These are phyloP conservation scores for Dryadula phaetusa DNA, from an alignment of 2,888 invertebrate genomes.

Conservation along the genomic window DNA sequence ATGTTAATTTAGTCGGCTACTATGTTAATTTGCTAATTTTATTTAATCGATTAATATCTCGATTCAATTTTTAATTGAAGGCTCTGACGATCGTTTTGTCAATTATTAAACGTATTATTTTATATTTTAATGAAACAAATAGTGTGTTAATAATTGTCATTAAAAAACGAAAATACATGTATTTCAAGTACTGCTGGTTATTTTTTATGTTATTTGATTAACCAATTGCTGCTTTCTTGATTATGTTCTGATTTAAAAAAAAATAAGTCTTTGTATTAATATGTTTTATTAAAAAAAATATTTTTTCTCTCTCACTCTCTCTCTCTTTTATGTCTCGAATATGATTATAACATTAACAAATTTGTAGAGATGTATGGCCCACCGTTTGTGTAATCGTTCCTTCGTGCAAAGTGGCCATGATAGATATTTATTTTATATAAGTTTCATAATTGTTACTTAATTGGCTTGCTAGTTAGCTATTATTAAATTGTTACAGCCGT, in stretches of 20 bases:
- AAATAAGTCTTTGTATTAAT: neutral
- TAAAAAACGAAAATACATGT: neutral
- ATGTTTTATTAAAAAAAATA: neutral
- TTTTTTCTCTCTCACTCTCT: neutral
- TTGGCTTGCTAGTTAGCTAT: conserved; percentile 3
- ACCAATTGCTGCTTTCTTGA: too few relatives aligned
- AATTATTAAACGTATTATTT: conserved; percentile 23
- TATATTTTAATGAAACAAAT: neutral
- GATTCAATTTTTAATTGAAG: neutral
- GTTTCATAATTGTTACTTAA: neutral
- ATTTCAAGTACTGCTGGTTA: neutral
- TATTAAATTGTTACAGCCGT: neutral
- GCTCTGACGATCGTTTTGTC: conserved; percentile 10
- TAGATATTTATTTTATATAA: conserved; percentile 18
- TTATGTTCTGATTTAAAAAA: neutral
- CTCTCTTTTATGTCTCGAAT: conserved; percentile 11
- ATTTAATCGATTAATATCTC: neutral
- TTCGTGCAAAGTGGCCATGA: conserved; percentile 23
- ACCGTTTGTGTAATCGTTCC: conserved; percentile 33
- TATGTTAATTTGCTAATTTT: neutral
- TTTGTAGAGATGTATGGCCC: conserved; percentile 15
- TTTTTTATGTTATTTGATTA: neutral
- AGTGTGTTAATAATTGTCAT: neutral
- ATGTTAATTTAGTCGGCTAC: neutral
- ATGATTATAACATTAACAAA: neutral